Percentiles rank a stretch among this genome's conserved stretches.
Conservation (phyloP, 2,888 invertebrate genomes). For the Stenchaetothrips biformis region DNA sequence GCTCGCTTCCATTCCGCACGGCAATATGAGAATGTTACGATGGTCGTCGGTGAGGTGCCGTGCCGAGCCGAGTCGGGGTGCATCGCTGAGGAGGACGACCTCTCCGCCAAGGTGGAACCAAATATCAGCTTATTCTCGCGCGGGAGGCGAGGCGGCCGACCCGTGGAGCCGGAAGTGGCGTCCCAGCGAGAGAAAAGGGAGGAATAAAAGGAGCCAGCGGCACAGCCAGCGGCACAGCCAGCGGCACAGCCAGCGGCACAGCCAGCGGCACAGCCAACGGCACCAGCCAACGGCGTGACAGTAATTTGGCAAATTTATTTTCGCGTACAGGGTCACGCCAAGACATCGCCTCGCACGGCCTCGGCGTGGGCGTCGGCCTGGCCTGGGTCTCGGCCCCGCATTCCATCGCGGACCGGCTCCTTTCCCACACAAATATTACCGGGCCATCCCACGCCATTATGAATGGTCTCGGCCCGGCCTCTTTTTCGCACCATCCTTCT, state of each 20-base stretch:
- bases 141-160: not conserved
- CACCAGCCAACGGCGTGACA: no score
- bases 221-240: not conserved
- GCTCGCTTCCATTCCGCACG: not conserved
- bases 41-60: not conserved
- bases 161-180: not conserved
- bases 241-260: not conserved
- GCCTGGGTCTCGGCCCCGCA: no score
- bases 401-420: not conserved
- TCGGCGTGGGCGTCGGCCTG: no score
- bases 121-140: not conserved
- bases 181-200: not conserved
- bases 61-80: not conserved
- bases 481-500: slow-evolving; percentile 2
- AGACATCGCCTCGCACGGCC: no score
- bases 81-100: not conserved
- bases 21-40: slow-evolving; percentile 21
- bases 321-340: no score
- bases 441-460: slow-evolving; percentile 5
- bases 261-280: not conserved
- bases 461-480: not conserved
- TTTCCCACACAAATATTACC: not conserved
- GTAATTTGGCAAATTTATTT: no score
- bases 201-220: not conserved
- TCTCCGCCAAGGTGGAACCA: not conserved